Percentiles rank a stretch among this genome's conserved stretches.
phyloP scores from a whole-genome alignment of 2,888 invertebrate species.

The Polyommatus icarus region DNA sequence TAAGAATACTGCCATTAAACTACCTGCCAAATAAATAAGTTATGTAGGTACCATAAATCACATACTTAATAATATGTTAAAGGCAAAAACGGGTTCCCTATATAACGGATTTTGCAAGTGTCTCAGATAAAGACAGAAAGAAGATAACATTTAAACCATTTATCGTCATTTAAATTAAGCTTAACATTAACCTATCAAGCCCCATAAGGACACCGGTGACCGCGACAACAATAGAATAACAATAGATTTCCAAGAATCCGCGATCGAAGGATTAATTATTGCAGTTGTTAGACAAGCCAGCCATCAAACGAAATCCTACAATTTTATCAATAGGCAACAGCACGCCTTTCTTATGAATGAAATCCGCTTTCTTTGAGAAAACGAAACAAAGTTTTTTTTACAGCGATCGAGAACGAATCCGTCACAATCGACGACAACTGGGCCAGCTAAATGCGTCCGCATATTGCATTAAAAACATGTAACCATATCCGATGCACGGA shows the following conservation, averaged over 20 bases:
- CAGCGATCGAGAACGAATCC: not conserved
- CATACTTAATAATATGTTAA: no score
- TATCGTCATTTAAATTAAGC: no score
- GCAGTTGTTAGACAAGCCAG: not conserved
- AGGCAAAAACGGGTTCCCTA: no score
- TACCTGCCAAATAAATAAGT: no score
- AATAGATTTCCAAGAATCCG: no score
- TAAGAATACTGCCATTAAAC: no score
- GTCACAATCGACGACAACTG: not conserved
- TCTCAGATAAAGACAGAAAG: no score
- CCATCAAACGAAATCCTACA: not conserved
- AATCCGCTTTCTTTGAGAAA: constrained; percentile 1
- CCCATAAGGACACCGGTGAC: no score
- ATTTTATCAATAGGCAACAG: constrained; percentile 6
- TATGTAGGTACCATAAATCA: no score
- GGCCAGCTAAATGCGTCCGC: constrained; percentile 19
- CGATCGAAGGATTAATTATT: not conserved
- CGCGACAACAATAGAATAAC: no score
- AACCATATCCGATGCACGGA: constrained; percentile 67
- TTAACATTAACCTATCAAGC: not conserved
- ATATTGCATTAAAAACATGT: constrained; percentile 50
- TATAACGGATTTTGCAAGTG: no score
- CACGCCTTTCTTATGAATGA: constrained; percentile 8
- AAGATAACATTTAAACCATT: no score
- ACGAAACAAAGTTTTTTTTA: not conserved